Percentiles rank a stretch among this genome's conserved stretches.
These are phyloP conservation scores for Oreochromis mossambicus DNA, from an alignment of 2,797 vertebrate genomes.

Conservation along the genomic window DNA sequence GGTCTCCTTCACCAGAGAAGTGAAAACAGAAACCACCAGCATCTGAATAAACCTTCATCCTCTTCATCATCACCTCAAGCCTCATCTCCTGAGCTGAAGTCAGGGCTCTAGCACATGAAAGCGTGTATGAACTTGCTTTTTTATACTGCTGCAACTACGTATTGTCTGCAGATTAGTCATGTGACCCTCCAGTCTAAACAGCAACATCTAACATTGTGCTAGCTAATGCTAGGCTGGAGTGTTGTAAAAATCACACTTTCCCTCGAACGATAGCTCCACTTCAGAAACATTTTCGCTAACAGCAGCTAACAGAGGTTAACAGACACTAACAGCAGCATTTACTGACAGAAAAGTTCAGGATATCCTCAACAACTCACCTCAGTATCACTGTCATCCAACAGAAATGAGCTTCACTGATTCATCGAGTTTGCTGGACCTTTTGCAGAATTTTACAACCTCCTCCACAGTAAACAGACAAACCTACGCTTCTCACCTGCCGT, in stretches of 20 bases:
- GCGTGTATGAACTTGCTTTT: background rate
- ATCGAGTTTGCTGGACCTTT: background rate
- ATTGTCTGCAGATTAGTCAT: background rate
- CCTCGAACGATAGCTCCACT: background rate
- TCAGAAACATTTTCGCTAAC: background rate
- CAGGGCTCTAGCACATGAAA: background rate
- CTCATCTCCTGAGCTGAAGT: background rate
- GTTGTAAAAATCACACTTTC: background rate
- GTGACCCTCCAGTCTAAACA: background rate
- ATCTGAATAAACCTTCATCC: background rate
- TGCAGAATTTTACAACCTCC: background rate
- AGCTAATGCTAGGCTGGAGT: background rate
- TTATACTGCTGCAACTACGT: background rate
- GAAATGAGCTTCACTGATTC: background rate
- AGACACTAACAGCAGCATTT: background rate
- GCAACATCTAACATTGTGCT: background rate
- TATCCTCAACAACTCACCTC: background rate
- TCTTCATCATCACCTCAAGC: background rate
- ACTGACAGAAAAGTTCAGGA: background rate
- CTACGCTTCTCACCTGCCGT: background rate
- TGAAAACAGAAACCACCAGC: background rate
- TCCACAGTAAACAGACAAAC: background rate
- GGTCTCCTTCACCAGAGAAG: background rate
- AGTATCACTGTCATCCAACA: background rate
- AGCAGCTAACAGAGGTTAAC: background rate